Base-by-base conservation (phyloP, 2,113 vertebrate species). In the Phainopepla nitens region DNA sequence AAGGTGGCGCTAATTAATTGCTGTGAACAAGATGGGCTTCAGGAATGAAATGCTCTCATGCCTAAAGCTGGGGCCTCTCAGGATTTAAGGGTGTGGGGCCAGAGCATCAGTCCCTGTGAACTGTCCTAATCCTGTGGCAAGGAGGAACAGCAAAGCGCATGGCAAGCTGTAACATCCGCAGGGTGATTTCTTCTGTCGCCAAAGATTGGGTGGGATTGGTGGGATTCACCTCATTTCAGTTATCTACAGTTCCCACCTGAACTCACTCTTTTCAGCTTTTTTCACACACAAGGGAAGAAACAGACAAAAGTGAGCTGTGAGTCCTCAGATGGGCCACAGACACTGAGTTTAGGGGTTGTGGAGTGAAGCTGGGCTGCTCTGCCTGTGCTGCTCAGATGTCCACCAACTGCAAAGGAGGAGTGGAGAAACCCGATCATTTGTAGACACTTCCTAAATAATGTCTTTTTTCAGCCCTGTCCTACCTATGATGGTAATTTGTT, bases 1-100 rank as follows among this genome's bases (percentile, higher is more conserved):
- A 86, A 92, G 36, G 71, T 83, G 78, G 33, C 87, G 82, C 39
- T 91, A 87, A 93, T 95, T 96, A 95, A 93, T 92, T 68, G 72
- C 64, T 73, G 51, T 29, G 76, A 91, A 86, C 64, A 56, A 92
- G 60, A 68, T 2, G 3, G 51, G 60, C 5, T 7, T 56, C 61
- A 89, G 77, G 70, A 93, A 81, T 77, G 44, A 83, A 92, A 75
- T 13, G 9, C 36, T 83, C 24, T 88, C 58, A 4, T n/a, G 66
- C 35, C 47, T 88, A 10, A 64, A 82, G 47, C 50, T 45, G 73
- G 20, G 65, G 61, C 33, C 31, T 86, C 45, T 72, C 77, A 24
- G 29, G n/a, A 75, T 83, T 96, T 81, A 56, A 72, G 56, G 8
- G 3, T 16, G 19, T 41, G 61, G 68, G 79, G 61, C n/a, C 60